A percentile compares a stretch with the other conserved stretches of the same genome.
Evolutionary conservation across 2,888 invertebrate species (phyloP).

Genomic region (Hirtodrosophila duncani): DNA sequence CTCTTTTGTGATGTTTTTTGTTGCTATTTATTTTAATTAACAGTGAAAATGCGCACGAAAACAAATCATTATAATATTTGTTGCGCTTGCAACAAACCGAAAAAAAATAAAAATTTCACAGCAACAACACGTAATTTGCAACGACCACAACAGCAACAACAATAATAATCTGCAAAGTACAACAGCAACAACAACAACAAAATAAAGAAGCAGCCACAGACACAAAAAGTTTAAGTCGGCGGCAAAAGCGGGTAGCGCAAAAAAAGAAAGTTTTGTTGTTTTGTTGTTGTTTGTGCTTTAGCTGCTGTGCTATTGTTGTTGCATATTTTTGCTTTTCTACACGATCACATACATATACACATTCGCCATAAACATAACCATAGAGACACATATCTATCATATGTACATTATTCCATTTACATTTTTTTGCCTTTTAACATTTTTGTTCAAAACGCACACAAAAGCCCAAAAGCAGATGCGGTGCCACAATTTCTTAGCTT

Average conservation of each 20-base stretch:
- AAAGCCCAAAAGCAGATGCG: conserved; percentile 18
- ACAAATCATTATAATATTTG: conserved; percentile 10
- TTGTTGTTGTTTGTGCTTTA: conserved; percentile 36
- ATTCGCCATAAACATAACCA: conserved; percentile 9
- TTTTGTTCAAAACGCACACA: conserved; percentile 17
- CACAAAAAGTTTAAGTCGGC: conserved; percentile 12
- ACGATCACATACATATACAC: conserved; percentile 27
- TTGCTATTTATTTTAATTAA: conserved; percentile 53
- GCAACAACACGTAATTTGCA: conserved; percentile 54
- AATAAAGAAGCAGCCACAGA: conserved; percentile 22
- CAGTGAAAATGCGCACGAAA: conserved; percentile 49
- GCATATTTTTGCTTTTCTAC: conserved; percentile 55
- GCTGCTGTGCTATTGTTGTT: conserved; percentile 14
- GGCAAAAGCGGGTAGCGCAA: conserved; percentile 70
- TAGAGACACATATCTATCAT: conserved; percentile 56
- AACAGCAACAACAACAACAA: conserved; percentile 14
- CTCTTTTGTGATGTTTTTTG: conserved; percentile 28
- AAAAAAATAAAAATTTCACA: conserved; percentile 60
- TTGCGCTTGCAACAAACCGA: conserved; percentile 1
- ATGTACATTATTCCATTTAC: conserved; percentile 53
- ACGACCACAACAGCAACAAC: conserved; percentile 27
- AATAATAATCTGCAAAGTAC: conserved; percentile 3
- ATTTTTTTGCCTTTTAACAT: conserved; percentile 1
- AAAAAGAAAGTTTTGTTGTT: conserved; percentile 62
- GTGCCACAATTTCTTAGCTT: too few species aligned